Evolutionary conservation across 2,113 vertebrate genomes (phyloP).

Genomic region (Andinoacara biseriatus): DNA sequence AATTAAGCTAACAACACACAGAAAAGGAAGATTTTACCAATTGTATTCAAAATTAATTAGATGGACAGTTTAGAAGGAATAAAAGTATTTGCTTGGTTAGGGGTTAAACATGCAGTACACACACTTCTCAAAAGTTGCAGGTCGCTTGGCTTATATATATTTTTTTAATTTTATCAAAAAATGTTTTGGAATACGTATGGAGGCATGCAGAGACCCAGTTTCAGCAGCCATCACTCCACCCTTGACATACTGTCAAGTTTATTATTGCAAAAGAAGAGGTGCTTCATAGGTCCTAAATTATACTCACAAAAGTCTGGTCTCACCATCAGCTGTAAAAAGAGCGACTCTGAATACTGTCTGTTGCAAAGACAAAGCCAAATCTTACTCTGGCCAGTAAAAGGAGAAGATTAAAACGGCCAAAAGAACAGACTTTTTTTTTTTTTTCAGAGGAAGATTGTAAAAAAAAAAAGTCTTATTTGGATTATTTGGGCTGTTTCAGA

Average conservation of each 20-base stretch:
- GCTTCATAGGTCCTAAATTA: not conserved
- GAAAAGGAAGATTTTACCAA: too few relatives aligned
- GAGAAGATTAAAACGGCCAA: not conserved
- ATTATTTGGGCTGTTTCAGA: not conserved
- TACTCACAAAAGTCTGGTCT: not conserved
- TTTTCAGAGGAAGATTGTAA: not conserved
- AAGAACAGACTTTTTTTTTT: not conserved
- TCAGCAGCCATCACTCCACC: not conserved
- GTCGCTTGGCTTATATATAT: too few relatives aligned
- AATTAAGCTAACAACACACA: not conserved
- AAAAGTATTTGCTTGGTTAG: too few relatives aligned
- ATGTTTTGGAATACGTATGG: not conserved
- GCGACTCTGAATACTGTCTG: not conserved
- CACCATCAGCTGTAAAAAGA: not conserved
- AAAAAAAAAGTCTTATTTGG: rapidly evolving
- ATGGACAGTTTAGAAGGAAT: too few relatives aligned
- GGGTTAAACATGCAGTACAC: too few relatives aligned
- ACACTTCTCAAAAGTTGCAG: too few relatives aligned
- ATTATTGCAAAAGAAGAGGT: not conserved
- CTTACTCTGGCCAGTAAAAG: not conserved
- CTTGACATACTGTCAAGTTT: not conserved
- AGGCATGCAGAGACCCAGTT: not conserved
- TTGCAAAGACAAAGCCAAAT: not conserved
- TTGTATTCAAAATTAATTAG: too few relatives aligned
- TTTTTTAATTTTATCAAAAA: not conserved